phyloP scores from a whole-genome alignment of 1,140 invertebrate genomes.

The Drosophila aff. region DNA sequence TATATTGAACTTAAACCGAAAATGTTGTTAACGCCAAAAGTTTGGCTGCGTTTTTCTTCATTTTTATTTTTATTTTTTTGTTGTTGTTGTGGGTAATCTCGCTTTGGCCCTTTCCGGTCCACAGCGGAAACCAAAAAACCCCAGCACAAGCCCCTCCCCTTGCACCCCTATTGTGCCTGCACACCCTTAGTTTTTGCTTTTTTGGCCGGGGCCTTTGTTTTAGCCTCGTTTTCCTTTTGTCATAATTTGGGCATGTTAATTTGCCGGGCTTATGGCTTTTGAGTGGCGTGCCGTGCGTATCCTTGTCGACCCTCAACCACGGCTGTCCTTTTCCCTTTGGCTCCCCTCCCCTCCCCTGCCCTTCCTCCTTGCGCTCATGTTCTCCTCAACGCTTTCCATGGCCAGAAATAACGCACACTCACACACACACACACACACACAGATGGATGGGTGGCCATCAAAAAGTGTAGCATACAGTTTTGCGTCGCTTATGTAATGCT shows the following conservation, averaged over 20 bases:
- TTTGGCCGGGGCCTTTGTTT: slow-evolving; percentile 41
- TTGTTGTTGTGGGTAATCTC: slow-evolving; percentile 33
- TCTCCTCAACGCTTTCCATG: slow-evolving; percentile 42
- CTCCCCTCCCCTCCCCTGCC: background rate
- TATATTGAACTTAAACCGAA: slow-evolving; percentile 5
- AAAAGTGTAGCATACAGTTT: slow-evolving; percentile 81
- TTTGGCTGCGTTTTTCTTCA: slow-evolving; percentile 1
- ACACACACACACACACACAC: slow-evolving; percentile 13
- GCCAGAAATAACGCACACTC: slow-evolving; percentile 66
- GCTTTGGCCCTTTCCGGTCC: slow-evolving; percentile 47
- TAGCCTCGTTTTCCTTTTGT: slow-evolving; percentile 65
- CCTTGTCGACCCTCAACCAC: slow-evolving; percentile 55
- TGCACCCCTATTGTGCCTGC: background rate
- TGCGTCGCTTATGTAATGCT: slow-evolving; percentile 79
- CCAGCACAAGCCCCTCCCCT: background rate
- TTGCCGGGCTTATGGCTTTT: slow-evolving; percentile 79
- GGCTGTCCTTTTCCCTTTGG: slow-evolving; percentile 25
- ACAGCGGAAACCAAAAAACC: slow-evolving; percentile 8
- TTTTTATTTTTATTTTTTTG: background rate
- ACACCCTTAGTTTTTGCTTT: slow-evolving; percentile 38
- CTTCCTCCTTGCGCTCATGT: background rate
- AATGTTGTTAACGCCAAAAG: slow-evolving; percentile 14
- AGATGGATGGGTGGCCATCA: slow-evolving; percentile 63
- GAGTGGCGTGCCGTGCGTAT: slow-evolving; percentile 62
- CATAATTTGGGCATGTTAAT: slow-evolving; percentile 81